Conservation (phyloP, 1,140 invertebrate species). For the fruit fly (Drosophila melanogaster) region Release_6_plus_ISO1_MT NC_004354.4:12333501-12334000, state of each 20-base stretch:
- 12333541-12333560: slow-evolving; percentile 58
- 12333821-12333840: slow-evolving; percentile 32
- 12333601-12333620: neutral
- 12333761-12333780: slow-evolving; percentile 83
- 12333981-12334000: slow-evolving; percentile 15
- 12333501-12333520: slow-evolving; percentile 18
- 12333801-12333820: slow-evolving; percentile 60
- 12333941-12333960: slow-evolving; percentile 51
- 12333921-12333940: slow-evolving; percentile 45
- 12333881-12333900: slow-evolving; percentile 55
- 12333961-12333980: slow-evolving; percentile 23
- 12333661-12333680: slow-evolving; percentile 41
- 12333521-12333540: slow-evolving; percentile 37
- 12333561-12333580: slow-evolving; percentile 58
- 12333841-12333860: slow-evolving; percentile 41
- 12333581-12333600: slow-evolving; percentile 54
- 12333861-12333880: slow-evolving; percentile 79
- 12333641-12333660: slow-evolving; percentile 36
- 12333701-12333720: slow-evolving; percentile 45
- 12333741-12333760: slow-evolving; percentile 78
- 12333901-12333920: slow-evolving; percentile 60
- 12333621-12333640: slow-evolving; percentile 45
- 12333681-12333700: slow-evolving; percentile 49
- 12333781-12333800: slow-evolving; percentile 84
- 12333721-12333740: slow-evolving; percentile 57